A percentile compares a stretch with the other conserved stretches of the same genome.
phyloP scores from a whole-genome alignment of 2,113 vertebrate genomes.

The Pagrus major region DNA sequence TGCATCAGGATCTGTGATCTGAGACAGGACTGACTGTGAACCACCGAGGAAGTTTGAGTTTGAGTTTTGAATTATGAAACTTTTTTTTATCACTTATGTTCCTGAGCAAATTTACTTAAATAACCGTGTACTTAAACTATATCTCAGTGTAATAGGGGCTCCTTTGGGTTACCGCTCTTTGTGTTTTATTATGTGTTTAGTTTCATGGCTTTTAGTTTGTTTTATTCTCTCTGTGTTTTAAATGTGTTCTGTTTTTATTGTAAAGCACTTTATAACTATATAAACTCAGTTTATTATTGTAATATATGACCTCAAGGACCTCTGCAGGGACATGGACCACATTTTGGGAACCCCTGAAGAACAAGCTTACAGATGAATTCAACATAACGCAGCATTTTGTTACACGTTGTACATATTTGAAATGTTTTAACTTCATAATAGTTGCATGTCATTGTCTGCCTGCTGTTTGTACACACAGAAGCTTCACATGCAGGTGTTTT shows the following conservation, averaged over 20 bases:
- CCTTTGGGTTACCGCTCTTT: background rate
- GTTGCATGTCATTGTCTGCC: background rate
- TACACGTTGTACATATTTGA: background rate
- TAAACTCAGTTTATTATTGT: no score
- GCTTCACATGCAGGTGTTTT: background rate
- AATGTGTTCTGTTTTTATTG: no score
- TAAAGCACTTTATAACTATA: no score
- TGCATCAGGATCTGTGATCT: conserved; percentile 70
- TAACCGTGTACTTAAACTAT: background rate
- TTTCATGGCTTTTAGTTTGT: no score
- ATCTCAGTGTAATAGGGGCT: background rate
- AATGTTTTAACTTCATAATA: background rate
- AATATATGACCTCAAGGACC: background rate
- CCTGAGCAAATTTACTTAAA: background rate
- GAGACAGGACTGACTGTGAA: background rate
- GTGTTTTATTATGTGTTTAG: no score
- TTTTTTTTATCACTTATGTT: background rate
- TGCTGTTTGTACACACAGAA: background rate
- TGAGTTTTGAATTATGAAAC: background rate
- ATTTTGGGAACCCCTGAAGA: background rate
- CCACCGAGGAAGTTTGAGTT: background rate
- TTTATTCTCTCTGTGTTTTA: no score
- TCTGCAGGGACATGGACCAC: background rate
- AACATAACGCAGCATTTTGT: background rate
- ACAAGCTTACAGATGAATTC: background rate